Evolutionary conservation across 2,797 vertebrate genomes (phyloP), one percentile per base, ranked within the genome.

Genomic region (Halcyon smyrnensis): DNA sequence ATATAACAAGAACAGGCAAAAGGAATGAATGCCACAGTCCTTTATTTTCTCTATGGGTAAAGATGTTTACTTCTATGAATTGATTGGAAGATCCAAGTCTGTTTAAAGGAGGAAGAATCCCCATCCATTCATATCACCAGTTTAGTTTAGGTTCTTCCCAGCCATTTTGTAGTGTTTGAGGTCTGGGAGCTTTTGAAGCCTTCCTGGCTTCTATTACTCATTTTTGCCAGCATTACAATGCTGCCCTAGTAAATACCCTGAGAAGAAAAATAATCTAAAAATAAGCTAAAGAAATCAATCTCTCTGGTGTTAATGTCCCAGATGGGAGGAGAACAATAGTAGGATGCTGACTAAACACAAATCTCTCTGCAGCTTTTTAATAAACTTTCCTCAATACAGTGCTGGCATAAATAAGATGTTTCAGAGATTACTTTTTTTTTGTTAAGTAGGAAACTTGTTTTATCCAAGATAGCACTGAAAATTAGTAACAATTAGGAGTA

Each of bases 241-340:
- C 32, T 80, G 37, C 48, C 82, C 28, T 53, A 79, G 34, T 46
- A 88, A 86, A 67, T 70, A 51, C 8, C 39, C 19, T 56, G 23
- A 15, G 51, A 84, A 89, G 51, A 93, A 79, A 81, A 85, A 41
- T 24, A 30, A 63, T 32, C 62, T 46, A 73, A 84, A 89, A 88
- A 59, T 60, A 84, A 76, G 23, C 19, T 53, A 81, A 80, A 84
- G 59, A 85, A 87, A 62, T 68, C 48, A 78, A 70, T 24, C 4
- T 10, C 17, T 32, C 23, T 54, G n/a, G 16, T 60, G 57, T 71
- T 65, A 62, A 75, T 1, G 1, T 51, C 73, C 65, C 53, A 92
- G 45, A 36, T 27, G 48, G 64, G 25, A 91, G 6, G 6, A 76
- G 28, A 84, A 88, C 19, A 84, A 48, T 27, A 83, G 39, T 5